A percentile compares a stretch with the other conserved stretches of the same genome.
phyloP scores from a whole-genome alignment of 2,888 invertebrate species.

The Deilephila porcellus region DNA sequence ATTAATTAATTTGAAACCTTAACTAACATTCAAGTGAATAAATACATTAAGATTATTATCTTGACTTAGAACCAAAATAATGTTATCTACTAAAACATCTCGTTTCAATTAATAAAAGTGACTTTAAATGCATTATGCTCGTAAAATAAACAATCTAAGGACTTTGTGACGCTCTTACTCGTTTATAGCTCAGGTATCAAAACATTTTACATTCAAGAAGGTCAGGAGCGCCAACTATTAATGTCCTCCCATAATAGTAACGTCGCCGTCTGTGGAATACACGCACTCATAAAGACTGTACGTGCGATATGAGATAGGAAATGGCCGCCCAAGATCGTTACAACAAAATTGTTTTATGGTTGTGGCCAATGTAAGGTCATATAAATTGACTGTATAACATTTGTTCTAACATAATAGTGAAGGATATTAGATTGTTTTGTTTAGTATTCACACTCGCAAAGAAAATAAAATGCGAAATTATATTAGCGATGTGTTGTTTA shows the following conservation, averaged over 20 bases:
- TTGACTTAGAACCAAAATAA: too few species aligned
- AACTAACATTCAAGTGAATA: too few species aligned
- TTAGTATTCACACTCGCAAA: not conserved
- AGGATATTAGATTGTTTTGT: slow-evolving; percentile 13
- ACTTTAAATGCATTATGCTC: not conserved
- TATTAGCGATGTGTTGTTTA: too few species aligned
- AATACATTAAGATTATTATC: too few species aligned
- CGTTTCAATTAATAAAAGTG: too few species aligned
- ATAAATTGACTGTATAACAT: slow-evolving; percentile 11
- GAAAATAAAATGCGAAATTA: not conserved
- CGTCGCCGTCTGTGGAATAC: not conserved
- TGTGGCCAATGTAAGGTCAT: not conserved
- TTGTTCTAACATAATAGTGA: not conserved
- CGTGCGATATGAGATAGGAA: slow-evolving; percentile 16
- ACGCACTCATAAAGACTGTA: slow-evolving; percentile 14
- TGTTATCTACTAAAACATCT: too few species aligned
- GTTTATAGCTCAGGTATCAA: not conserved
- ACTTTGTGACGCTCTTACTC: not conserved
- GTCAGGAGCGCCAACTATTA: slow-evolving; percentile 13
- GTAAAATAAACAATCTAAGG: not conserved
- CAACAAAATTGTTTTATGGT: slow-evolving; percentile 21
- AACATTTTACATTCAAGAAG: not conserved
- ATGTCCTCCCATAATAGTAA: slow-evolving; percentile 12
- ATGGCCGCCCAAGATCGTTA: slow-evolving; percentile 2
- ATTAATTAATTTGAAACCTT: too few species aligned